phyloP scores from a whole-genome alignment of 2,113 vertebrate species.

The Leiothrix lutea region DNA sequence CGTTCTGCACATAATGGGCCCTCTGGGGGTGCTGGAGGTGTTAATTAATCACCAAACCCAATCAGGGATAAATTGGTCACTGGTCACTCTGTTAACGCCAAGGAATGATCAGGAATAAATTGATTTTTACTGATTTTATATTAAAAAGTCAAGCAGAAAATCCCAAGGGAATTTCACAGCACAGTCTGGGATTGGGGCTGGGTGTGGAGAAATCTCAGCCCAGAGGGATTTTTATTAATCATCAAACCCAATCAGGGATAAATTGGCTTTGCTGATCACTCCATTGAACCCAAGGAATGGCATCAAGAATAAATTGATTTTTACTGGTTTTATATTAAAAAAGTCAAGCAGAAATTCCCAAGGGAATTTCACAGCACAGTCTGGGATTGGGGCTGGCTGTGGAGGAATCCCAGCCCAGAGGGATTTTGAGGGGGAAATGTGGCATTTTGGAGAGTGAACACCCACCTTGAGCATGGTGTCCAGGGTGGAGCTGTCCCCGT shows the following conservation, averaged over 20 bases:
- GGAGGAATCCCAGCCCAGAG: background rate
- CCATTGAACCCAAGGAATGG: no score
- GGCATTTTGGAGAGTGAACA: background rate
- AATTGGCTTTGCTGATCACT: no score
- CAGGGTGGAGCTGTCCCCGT: conserved; percentile 88
- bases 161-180: background rate
- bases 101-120: no score
- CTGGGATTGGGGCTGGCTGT: background rate
- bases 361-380: background rate
- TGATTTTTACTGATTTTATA: no score
- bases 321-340: background rate
- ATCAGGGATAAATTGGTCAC: no score
- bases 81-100: no score
- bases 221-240: background rate
- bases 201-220: background rate
- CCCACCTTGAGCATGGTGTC: conserved; percentile 97
- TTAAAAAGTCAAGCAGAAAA: background rate
- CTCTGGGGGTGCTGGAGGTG: fast-evolving
- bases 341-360: background rate
- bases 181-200: background rate
- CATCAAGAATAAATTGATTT: no score
- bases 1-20: background rate
- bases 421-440: background rate
- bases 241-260: no score
- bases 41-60: background rate